Conservation (phyloP, 1,140 invertebrate genomes). For the Nymphalis io region DNA sequence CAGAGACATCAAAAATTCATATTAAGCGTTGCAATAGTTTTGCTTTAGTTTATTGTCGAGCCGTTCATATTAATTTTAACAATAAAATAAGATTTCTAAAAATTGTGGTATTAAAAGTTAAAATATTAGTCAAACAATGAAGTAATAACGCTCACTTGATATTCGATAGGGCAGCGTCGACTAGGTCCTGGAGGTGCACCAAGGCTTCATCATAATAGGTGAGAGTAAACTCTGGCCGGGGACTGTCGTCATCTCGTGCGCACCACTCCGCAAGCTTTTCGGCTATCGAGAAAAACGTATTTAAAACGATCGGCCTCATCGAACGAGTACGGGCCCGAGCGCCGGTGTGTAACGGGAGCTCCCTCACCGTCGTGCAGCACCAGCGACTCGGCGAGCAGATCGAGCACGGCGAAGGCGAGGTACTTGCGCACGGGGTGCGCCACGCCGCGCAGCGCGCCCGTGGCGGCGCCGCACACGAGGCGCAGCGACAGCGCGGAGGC, state of each 20-base stretch:
- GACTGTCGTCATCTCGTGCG: conserved; percentile 26
- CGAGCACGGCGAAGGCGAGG: conserved; percentile 48
- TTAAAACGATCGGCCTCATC: neutral
- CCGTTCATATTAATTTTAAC: too few relatives aligned
- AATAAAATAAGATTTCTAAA: too few relatives aligned
- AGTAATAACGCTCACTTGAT: conserved; percentile 35
- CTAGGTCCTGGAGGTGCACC: conserved; percentile 34
- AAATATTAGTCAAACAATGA: too few relatives aligned
- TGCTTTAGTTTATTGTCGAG: too few relatives aligned
- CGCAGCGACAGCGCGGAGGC: neutral
- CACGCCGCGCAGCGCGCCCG: neutral
- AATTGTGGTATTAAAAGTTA: too few relatives aligned
- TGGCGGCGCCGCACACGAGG: neutral
- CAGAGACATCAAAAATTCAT: too few relatives aligned
- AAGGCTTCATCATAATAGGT: conserved; percentile 33
- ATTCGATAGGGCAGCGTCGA: conserved; percentile 38
- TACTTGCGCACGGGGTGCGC: conserved; percentile 41
- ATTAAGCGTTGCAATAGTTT: too few relatives aligned
- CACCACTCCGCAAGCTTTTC: conserved; percentile 38
- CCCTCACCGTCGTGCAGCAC: conserved; percentile 51
- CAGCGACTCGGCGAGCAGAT: conserved; percentile 36
- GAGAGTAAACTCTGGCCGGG: conserved; percentile 37
- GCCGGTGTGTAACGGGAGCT: neutral
- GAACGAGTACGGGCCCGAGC: too few relatives aligned
- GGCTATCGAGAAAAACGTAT: conserved; percentile 27